Percentiles rank a stretch among this genome's conserved stretches.
Evolutionary conservation across 2,113 vertebrate species (phyloP).

Genomic region (Hypomesus transpacificus): DNA sequence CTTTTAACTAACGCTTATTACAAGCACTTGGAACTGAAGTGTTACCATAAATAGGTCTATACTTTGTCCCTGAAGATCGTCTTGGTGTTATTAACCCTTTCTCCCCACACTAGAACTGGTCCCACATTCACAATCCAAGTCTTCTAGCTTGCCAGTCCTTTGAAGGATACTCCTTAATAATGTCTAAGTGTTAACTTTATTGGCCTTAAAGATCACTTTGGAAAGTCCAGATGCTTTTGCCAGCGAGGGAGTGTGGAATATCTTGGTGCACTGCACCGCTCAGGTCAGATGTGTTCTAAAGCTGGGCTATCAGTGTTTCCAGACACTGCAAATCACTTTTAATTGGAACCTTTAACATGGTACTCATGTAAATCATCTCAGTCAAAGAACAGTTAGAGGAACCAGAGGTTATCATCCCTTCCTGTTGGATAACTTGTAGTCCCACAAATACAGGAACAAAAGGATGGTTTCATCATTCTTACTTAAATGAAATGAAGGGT

Average conservation of each 20-base stretch:
- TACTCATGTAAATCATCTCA: constrained; percentile 37
- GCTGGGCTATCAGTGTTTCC: constrained; percentile 20
- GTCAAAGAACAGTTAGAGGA: constrained; percentile 32
- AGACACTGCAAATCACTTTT: constrained; percentile 44
- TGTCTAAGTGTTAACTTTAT: no score
- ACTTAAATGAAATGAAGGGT: neutral
- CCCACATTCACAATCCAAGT: no score
- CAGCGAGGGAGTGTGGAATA: neutral
- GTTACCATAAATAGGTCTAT: no score
- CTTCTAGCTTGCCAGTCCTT: no score
- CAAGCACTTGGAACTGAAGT: no score
- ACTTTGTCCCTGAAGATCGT: no score
- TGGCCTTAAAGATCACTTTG: neutral
- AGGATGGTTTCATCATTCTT: neutral
- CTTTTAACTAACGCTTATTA: no score
- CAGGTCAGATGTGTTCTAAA: constrained; percentile 52
- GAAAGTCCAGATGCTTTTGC: no score
- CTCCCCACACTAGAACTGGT: no score
- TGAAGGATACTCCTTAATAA: no score
- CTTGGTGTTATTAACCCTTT: no score
- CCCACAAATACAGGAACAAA: neutral
- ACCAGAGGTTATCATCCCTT: constrained; percentile 22
- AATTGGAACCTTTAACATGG: constrained; percentile 46
- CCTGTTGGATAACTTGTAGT: neutral
- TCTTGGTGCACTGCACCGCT: constrained; percentile 19